Conservation (phyloP, 2,113 vertebrate genomes). For the Telmatochromis brachygnathus region DNA sequence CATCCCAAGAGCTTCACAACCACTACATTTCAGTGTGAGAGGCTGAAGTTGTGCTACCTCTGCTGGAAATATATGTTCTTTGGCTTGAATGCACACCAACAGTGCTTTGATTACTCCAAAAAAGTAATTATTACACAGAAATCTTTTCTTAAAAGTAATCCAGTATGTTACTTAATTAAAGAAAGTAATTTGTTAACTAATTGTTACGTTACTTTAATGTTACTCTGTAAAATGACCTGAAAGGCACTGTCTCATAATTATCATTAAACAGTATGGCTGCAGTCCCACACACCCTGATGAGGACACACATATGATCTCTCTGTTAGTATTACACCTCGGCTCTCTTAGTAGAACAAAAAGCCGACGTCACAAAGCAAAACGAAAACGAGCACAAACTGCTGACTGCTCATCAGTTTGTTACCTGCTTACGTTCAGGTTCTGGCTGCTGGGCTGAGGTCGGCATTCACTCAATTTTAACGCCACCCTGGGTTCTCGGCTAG, state of each 20-base stretch:
- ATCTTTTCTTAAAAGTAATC: background rate
- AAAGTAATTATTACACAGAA: background rate
- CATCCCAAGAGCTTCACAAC: accelerated
- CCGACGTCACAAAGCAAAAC: background rate
- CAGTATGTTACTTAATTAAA: background rate
- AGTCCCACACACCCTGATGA: background rate
- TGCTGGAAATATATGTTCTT: background rate
- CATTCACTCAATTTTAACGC: background rate
- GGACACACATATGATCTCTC: background rate
- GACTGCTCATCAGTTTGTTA: background rate
- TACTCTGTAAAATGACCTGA: background rate
- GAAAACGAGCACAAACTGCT: background rate
- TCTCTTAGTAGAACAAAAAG: background rate
- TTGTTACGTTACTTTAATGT: background rate
- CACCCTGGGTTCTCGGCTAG: background rate
- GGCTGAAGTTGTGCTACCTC: background rate
- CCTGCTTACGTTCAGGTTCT: background rate
- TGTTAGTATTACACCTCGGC: background rate
- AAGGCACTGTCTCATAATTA: background rate
- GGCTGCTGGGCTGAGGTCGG: background rate
- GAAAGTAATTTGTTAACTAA: background rate
- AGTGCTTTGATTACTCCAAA: background rate
- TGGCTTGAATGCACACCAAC: background rate
- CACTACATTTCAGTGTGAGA: background rate
- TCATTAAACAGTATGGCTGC: background rate